These are phyloP conservation scores for Pampus argenteus DNA, from an alignment of 2,797 vertebrate genomes.

Conservation along the genomic window DNA sequence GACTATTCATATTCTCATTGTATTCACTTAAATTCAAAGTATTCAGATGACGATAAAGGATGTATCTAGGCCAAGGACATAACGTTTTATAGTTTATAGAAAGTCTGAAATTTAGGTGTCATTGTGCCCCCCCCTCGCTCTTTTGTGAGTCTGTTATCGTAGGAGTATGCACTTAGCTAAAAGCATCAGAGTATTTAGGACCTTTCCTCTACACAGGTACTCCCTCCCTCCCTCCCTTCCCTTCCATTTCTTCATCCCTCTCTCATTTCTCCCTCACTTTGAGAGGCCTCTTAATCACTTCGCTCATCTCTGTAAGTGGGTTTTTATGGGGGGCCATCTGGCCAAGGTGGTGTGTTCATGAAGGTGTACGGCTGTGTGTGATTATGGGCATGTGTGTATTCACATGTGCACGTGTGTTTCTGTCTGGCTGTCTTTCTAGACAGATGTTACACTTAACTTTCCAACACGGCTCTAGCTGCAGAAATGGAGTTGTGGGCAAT, in stretches of 20 bases:
- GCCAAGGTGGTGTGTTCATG: slow-evolving; percentile 82
- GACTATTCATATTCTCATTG: slow-evolving; percentile 71
- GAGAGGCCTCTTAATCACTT: slow-evolving; percentile 85
- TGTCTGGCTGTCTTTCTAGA: slow-evolving; percentile 66
- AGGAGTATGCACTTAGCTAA: slow-evolving; percentile 82
- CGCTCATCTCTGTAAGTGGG: slow-evolving; percentile 87
- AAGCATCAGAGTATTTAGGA: slow-evolving; percentile 81
- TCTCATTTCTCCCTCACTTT: slow-evolving; percentile 80
- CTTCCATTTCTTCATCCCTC: slow-evolving; percentile 76
- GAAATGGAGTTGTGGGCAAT: slow-evolving; percentile 58
- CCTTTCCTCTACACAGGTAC: slow-evolving; percentile 76
- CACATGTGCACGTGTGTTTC: slow-evolving; percentile 65
- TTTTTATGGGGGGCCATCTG: slow-evolving; percentile 87
- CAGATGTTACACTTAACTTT: slow-evolving; percentile 79
- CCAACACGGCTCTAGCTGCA: slow-evolving; percentile 46
- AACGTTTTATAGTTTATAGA: slow-evolving; percentile 76
- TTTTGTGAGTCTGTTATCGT: slow-evolving; percentile 77
- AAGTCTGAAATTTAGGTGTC: slow-evolving; percentile 80
- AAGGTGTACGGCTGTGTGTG: slow-evolving; percentile 77
- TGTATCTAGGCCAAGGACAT: slow-evolving; percentile 80
- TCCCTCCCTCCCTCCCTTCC: slow-evolving; percentile 63
- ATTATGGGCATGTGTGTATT: slow-evolving; percentile 75
- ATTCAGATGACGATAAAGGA: slow-evolving; percentile 69
- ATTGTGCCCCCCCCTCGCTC: slow-evolving; percentile 58
- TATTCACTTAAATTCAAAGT: slow-evolving; percentile 62